A percentile compares a stretch with the other conserved stretches of the same genome.
phyloP scores from a whole-genome alignment of 2,113 vertebrate species.

The Tupaia chinensis region DNA sequence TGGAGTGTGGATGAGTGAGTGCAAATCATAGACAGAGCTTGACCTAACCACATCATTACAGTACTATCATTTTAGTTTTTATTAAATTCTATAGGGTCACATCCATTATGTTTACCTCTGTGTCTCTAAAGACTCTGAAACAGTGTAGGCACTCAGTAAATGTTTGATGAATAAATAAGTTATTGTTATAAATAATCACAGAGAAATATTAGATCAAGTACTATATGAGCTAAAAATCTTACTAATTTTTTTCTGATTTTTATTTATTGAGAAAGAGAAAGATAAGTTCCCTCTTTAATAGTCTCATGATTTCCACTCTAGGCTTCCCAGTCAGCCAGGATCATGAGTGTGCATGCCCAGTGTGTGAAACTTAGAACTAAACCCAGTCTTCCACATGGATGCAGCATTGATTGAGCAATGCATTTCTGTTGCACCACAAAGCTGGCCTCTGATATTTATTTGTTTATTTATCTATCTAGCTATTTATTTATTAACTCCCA shows the following conservation, averaged over 20 bases:
- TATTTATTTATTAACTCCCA: no score
- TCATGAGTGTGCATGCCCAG: no score
- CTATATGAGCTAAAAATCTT: slow-evolving; percentile 13
- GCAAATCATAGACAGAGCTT: not conserved
- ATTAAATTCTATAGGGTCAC: not conserved
- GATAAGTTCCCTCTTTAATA: no score
- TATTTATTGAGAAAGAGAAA: not conserved
- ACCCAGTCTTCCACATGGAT: no score
- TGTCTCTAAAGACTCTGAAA: not conserved
- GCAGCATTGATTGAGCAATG: no score
- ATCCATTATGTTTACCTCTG: not conserved
- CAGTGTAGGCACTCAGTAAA: not conserved
- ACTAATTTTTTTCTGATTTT: slow-evolving; percentile 52
- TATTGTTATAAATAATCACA: not conserved
- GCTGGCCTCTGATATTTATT: no score
- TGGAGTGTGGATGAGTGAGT: not conserved
- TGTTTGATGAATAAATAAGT: not conserved
- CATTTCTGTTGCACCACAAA: no score
- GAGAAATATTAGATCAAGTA: not conserved
- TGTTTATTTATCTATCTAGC: no score
- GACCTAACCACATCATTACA: not conserved
- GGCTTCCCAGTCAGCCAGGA: no score
- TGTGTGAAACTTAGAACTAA: no score
- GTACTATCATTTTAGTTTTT: not conserved
- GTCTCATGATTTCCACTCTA: no score